Evolutionary conservation across 1,140 invertebrate genomes (phyloP).

Genomic region (Euura saliciscinereae): DNA sequence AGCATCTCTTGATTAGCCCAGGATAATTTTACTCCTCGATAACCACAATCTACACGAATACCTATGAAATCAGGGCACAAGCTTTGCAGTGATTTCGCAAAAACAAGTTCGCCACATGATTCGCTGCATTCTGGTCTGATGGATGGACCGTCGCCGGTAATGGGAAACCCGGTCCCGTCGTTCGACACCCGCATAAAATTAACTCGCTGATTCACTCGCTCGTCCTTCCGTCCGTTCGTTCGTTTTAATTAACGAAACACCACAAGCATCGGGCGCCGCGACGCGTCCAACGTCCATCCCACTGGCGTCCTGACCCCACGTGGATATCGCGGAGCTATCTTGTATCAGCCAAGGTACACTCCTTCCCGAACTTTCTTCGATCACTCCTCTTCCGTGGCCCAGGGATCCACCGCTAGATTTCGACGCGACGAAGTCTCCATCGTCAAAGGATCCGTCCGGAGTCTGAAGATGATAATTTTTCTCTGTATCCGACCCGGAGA

Average conservation of each 20-base stretch:
- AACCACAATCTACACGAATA: no score
- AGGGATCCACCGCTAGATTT: neutral
- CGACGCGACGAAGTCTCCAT: neutral
- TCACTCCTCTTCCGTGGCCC: no score
- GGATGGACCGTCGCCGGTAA: constrained; percentile 44
- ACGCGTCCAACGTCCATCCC: constrained; percentile 10
- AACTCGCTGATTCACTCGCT: constrained; percentile 45
- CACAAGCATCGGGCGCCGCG: constrained; percentile 34
- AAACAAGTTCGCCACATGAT: constrained; percentile 30
- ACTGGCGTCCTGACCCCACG: neutral
- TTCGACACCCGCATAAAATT: constrained; percentile 58
- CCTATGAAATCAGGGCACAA: no score
- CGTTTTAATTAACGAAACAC: constrained; percentile 61
- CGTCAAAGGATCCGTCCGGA: no score
- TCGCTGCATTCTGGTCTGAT: constrained; percentile 40
- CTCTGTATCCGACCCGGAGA: no score
- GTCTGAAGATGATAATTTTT: no score
- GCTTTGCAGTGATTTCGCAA: neutral
- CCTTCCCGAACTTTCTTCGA: neutral
- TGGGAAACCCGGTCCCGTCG: constrained; percentile 56
- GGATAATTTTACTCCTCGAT: no score
- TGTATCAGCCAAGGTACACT: neutral
- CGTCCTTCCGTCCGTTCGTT: constrained; percentile 34
- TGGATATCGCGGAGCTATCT: neutral
- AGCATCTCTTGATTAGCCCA: neutral